Percentiles rank a stretch among this genome's conserved stretches.
Conservation (phyloP, 2,113 vertebrate species). For the Morone saxatilis region DNA sequence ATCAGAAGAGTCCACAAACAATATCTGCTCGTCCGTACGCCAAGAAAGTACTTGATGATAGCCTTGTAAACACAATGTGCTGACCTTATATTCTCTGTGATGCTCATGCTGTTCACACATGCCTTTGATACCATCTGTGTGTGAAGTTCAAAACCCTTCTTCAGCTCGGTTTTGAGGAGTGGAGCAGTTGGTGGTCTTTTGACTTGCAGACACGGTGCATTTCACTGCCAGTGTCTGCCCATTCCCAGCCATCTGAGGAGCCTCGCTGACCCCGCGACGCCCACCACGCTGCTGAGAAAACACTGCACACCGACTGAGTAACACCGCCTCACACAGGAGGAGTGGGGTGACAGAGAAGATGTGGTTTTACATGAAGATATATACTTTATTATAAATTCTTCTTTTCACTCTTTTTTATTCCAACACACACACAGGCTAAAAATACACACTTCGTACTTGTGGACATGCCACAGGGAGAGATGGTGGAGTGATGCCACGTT, state of each 20-base stretch:
- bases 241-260: constrained; percentile 44
- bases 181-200: constrained; percentile 64
- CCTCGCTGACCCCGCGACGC: constrained; percentile 34
- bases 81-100: constrained; percentile 46
- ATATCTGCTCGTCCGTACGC: constrained; percentile 24
- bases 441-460: too few relatives aligned
- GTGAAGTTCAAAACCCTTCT: constrained; percentile 56
- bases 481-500: too few relatives aligned
- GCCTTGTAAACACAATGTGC: constrained; percentile 41
- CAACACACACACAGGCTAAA: too few relatives aligned
- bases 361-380: neutral
- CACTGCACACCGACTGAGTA: constrained; percentile 12
- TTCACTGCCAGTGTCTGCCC: constrained; percentile 56
- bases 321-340: constrained; percentile 26
- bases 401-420: too few relatives aligned
- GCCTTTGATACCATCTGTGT: constrained; percentile 66
- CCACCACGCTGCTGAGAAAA: constrained; percentile 60
- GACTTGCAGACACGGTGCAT: constrained; percentile 59
- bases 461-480: too few relatives aligned
- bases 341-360: neutral
- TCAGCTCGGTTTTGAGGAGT: constrained; percentile 49
- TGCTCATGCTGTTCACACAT: constrained; percentile 46
- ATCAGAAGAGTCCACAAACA: constrained; percentile 29
- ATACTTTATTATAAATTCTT: too few relatives aligned
- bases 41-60: constrained; percentile 13